Base-by-base conservation (phyloP, 1,140 invertebrate species). In the Mactra quadrangularis region DNA sequence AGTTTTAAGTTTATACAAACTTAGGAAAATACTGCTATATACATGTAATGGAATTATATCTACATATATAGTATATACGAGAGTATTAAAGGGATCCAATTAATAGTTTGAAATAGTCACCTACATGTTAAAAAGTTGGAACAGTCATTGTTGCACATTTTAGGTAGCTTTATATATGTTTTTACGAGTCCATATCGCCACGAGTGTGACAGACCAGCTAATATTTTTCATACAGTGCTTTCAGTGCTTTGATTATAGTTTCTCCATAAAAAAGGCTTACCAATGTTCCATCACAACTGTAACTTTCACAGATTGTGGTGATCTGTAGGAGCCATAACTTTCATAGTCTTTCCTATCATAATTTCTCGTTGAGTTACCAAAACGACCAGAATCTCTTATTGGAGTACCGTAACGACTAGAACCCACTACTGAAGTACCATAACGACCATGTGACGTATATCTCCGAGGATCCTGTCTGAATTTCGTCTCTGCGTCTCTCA, bases 201-300 rank as follows among this genome's bases (percentile, higher is more conserved):
- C 19, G 9, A 47, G 9, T 47, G 19, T 47, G 9, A 47, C 19
- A 9, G 19, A 11, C 45, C 9, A 11, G 9, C 9, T 47, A 9
- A 47, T 47, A 9, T 11, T 19, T 11, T 9, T 47, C 9, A 47
- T 11, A 19, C 45, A 11, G 9, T 47, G 45, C 19, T 47, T 47
- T 47, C 9, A 11, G 9, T 9, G 45, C 9, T 47, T 9, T 47
- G 19, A 11, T 47, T 19, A 19, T 11, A 11, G 19, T 11, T 47
- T 9, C 19, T 47, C 9, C 9, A 11, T 19, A 55, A 55, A 7
- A 9, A 6, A 35, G 41, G 27, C 29, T 60, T 45, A 76, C 72
- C 72, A 76, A 52, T 76, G 72, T 27, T 76, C 72, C 7, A 76
- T 9, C 3, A 76, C 72, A 25, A 76, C 72, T 22, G 38, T 9